Base-by-base conservation (phyloP, 2,113 vertebrate genomes). In the Camelus dromedarius region DNA sequence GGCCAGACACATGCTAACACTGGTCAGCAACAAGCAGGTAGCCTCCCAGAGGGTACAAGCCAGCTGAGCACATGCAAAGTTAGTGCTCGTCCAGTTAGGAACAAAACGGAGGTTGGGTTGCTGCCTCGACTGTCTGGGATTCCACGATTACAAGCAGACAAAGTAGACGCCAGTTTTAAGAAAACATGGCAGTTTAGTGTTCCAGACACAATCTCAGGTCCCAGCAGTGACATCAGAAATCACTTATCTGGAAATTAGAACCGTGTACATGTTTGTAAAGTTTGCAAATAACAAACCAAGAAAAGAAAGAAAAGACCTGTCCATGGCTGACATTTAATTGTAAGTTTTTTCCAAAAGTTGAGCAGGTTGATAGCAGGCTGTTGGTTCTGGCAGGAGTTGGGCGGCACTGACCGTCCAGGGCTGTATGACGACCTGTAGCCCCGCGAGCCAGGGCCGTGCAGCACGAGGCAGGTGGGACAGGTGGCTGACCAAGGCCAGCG, bases 31-130 rank as follows among this genome's bases (percentile, higher is more conserved):
- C 77, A 98, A 97, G 92, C 95, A 96, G 98, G 95, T 98, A 98
- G 98, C 98, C 97, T 98, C 98, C 97, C 98, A 96, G 98, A 97
- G 97, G 98, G 96, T 98, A 97, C 95, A 97, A 97, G 97, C 79
- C 89, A 97, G 97, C 98, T 98, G 98, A 91, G 93, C 97, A 98
- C 97, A 80, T 98, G 98, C 97, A 99, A 99, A 99, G 98, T 98
- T 96, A 88, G 98, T 98, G 98, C 98, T 98, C 98, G 98, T 99
- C 98, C 99, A 99, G 99, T 99, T 99, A 98, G 98, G 98, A 35
- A 97, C 98, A 98, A 98, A 99, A 98, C 73, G 93, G 97, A 98
- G 97, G 98, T 98, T 98, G 98, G 98, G 98, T 98, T 98, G 98
- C 98, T 99, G 98, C 98, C 98, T 98, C 86, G 73, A 97, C 98